Evolutionary conservation across 2,797 vertebrate genomes (phyloP), one percentile per base, ranked within the genome.

Genomic region (Fistularia commersonii): DNA sequence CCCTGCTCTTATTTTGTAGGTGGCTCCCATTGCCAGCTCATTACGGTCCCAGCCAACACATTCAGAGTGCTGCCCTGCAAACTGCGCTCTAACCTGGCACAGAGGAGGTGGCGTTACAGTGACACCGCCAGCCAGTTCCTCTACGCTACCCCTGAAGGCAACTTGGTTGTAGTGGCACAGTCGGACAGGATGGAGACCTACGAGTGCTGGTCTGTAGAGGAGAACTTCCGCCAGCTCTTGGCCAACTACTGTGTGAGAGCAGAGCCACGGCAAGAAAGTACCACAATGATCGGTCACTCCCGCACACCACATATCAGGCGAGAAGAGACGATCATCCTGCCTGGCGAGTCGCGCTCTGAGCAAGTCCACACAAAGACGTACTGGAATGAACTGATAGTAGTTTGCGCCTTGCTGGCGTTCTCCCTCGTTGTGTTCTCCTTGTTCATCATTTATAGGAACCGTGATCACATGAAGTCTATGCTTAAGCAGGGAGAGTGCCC

Each of bases 151-250:
- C 89, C 92, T 0, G 90, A 91, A 0, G 95, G 95, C 6, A 90
- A 92, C 61, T 89, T 96, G 57, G 90, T 98, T 3, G 91, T 97
- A 41, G 92, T 94, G 64, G 93, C 93, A 13, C 89, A 88, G 63
- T 86, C 81, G 0, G 89, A 91, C 48, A 84, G 74, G 0, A 75
- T 70, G 0, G 94, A 95, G 46, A 84, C 75, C 9, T 96, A 95
- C 0, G 92, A 96, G 79, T 97, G 95, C 81, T 98, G 94, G 95
- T 94, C 95, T 0, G 77, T 90, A 50, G 95, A 98, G 69, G 90
- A 91, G 31, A 87, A 86, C 14, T 94, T 96, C 85, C 85, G n/a
- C 41, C 93, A 96, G 82, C 86, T 95, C 61, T 84, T 94, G 79
- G 92, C 91, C 34, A 95, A 90, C 77, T 98, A 96, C 79, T 96